Evolutionary conservation across 2,113 vertebrate species (phyloP), one percentile per base, ranked within the genome.

Genomic region (Zootoca vivipara): DNA sequence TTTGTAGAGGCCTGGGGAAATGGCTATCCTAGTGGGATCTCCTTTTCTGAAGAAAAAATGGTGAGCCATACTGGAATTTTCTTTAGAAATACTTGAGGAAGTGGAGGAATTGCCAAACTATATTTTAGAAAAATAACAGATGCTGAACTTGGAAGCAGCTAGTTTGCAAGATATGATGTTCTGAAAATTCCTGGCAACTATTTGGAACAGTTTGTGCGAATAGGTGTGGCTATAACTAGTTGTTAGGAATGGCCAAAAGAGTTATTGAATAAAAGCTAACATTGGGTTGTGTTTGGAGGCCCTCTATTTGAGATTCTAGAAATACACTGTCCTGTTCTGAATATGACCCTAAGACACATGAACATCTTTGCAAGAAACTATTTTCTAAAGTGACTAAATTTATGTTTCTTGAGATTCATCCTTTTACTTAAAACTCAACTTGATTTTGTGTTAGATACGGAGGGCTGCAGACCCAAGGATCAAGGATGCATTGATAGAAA

Each of bases 71-170:
- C 82, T 93, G 95, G 93, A 94, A 90, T 94, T 90, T 95, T 85
- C 89, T 86, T 86, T 81, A 95, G 92, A 92, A 92, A 92, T 73
- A 33, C 35, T 33, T 89, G 91, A 94, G 92, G 94, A 93, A 90
- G 90, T 93, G 91, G 89, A 95, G 88, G 89, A 82, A 87, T 93
- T 93, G 91, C 93, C 93, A 93, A 89, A 87, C 89, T 94, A 89
- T 92, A 89, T 83, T 91, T 93, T 92, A 94, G 93, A 93, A 91
- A 92, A 93, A 94, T 91, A 95, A 90, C 94, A 95, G 93, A 93
- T 95, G 91, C 95, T 95, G 94, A 93, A 91, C 92, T 94, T 85
- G 90, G 88, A 92, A 95, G 92, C 91, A 95, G 91, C 88, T 94
- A 87, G 89, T 93, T 94, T 93, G 89, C 91, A 93, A 88, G 73